These are phyloP conservation scores for Datnioides undecimradiatus DNA, from an alignment of 2,113 vertebrate genomes.

Conservation along the genomic window DNA sequence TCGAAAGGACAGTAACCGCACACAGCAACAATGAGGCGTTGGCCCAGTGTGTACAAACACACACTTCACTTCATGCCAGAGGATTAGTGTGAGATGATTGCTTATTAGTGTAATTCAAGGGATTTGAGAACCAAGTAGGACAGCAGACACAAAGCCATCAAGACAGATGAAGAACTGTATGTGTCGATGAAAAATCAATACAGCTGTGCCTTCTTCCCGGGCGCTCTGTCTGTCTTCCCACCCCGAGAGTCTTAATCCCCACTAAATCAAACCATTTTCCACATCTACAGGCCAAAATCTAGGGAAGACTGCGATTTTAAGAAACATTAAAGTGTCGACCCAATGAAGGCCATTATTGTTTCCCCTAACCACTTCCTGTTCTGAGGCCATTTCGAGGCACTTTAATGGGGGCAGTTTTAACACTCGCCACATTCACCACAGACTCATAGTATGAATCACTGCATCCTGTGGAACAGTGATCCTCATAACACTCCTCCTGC, in stretches of 20 bases:
- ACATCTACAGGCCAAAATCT: conserved; percentile 7
- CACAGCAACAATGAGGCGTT: background rate
- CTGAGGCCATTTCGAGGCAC: conserved; percentile 25
- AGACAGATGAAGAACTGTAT: conserved; percentile 30
- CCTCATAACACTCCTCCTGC: conserved; percentile 21
- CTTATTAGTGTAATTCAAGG: conserved; percentile 58
- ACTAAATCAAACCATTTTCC: conserved; percentile 48
- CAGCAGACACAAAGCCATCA: conserved; percentile 44
- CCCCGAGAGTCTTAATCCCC: conserved; percentile 39
- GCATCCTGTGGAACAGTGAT: conserved; percentile 54
- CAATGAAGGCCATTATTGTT: conserved; percentile 70
- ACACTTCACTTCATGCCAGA: conserved; percentile 37
- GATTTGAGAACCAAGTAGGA: conserved; percentile 47
- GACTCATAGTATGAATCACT: conserved; percentile 49
- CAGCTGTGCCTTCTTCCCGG: conserved; percentile 2
- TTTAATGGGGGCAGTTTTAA: conserved; percentile 49
- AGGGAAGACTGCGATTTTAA: conserved; percentile 36
- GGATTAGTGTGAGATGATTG: conserved; percentile 51
- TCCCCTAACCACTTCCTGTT: conserved; percentile 56
- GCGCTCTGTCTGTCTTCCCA: background rate
- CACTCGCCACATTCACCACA: conserved; percentile 67
- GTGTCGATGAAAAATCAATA: conserved; percentile 63
- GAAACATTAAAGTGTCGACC: conserved; percentile 41
- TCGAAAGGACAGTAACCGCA: background rate
- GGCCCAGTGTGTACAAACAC: background rate